Evolutionary conservation across 2,888 invertebrate genomes (phyloP), one percentile per base, ranked within the genome.

Genomic region (Noctuana brunneofusca): DNA sequence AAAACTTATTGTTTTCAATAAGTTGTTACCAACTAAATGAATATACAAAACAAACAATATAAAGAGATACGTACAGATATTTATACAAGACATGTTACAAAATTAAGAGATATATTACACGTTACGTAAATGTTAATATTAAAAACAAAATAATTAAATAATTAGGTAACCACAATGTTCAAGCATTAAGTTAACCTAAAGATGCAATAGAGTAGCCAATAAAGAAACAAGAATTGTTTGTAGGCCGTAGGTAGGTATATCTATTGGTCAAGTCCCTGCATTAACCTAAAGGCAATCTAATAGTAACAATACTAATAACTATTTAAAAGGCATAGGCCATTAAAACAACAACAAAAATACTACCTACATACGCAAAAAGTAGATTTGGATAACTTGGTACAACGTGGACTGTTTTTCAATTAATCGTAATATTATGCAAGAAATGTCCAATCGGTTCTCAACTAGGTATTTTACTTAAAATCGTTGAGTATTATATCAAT

Each of bases 41-140:
- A 58, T 20, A 8, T 12, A 50, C 12, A 38, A 11, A 16, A n/a
- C 14, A n/a, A 24, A 48, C 35, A 41, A 16, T 41, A 49, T 49
- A 49, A 24, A 55, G 16, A 48, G 35, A 24, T 38, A 62, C 27
- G 16, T 55, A 60, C 32, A 54, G 16, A 16, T 54, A 62, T 38
- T 38, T 54, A 16, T 46, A 46, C 20, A 18, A 46, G 20, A 43
- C 18, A 18, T 43, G 43, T 43, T 43, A 11, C 43, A 43, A 20
- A 43, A 20, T 32, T 18, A 18, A 20, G n/a, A 18, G 11, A 43
- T n/a, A 11, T 43, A 18, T 43, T 9, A 9, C 12, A 18, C 14
- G 38, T 12, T 38, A 14, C 4, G n/a, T n/a, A 1, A n/a, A n/a
- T n/a, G n/a, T n/a, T n/a, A n/a, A n/a, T n/a, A n/a, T n/a, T n/a